A percentile compares a stretch with the other conserved stretches of the same genome.
Conservation (phyloP, 2,113 vertebrate species). For the Cacatua alba region DNA sequence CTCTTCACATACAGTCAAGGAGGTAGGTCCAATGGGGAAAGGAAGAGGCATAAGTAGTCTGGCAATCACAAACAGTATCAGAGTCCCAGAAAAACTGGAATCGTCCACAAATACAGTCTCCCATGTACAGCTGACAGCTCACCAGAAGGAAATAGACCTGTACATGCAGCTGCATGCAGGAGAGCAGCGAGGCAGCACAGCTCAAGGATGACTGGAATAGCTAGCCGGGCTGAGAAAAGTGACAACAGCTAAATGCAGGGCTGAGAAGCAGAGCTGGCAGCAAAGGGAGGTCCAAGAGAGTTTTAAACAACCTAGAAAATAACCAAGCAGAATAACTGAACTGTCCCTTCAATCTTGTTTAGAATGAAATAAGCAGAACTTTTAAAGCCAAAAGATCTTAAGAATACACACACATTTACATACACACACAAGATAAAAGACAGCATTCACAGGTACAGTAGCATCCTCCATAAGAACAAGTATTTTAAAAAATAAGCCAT, state of each 20-base stretch:
- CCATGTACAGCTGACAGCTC: not conserved
- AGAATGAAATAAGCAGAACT: not conserved
- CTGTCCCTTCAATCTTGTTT: not conserved
- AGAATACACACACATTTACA: not conserved
- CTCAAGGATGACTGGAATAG: not conserved
- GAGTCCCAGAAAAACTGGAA: not conserved
- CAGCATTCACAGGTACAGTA: not conserved
- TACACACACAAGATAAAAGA: not conserved
- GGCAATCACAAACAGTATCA: not conserved
- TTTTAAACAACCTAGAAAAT: not conserved
- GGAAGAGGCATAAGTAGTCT: not conserved
- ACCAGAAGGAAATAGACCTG: not conserved
- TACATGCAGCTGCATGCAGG: not conserved
- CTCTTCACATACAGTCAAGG: not conserved
- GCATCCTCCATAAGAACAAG: not conserved
- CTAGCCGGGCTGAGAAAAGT: not conserved
- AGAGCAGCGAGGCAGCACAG: not conserved
- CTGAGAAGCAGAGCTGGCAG: not conserved
- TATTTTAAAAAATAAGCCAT: not conserved
- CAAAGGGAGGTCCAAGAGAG: not conserved
- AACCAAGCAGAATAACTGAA: not conserved
- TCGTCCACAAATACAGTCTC: not conserved
- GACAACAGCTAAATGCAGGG: not conserved
- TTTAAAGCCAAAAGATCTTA: not conserved
- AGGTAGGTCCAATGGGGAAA: not conserved